These are phyloP conservation scores for Channallabes apus DNA, from an alignment of 2,797 vertebrate genomes.

Conservation along the genomic window DNA sequence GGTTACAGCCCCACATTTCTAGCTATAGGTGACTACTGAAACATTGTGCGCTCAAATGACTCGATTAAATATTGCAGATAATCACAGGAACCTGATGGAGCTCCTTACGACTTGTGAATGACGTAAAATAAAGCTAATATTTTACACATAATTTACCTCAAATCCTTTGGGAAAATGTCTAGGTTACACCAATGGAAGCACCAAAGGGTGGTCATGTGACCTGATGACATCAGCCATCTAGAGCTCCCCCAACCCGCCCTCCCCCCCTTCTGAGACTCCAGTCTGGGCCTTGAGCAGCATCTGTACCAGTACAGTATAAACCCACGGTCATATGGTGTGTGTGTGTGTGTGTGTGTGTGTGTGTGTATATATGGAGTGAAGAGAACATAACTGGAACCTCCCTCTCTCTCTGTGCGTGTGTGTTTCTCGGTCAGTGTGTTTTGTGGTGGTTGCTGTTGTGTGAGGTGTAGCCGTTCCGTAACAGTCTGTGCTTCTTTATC, in stretches of 20 bases:
- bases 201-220: constrained; percentile 19
- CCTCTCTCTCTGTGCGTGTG: constrained; percentile 32
- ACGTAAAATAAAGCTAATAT: neutral
- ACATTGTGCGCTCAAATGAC: neutral
- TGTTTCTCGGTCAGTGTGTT: constrained; percentile 73
- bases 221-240: neutral
- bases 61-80: neutral
- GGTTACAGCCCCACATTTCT: neutral
- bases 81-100: too few relatives aligned
- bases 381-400: neutral
- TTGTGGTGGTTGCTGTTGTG: constrained; percentile 88
- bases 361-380: neutral
- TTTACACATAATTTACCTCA: neutral
- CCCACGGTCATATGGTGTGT: neutral
- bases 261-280: neutral
- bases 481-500: constrained; percentile 75
- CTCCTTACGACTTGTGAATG: neutral
- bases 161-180: neutral
- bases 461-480: constrained; percentile 81
- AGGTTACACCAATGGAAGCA: neutral
- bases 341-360: neutral
- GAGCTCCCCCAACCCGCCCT: neutral
- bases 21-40: neutral
- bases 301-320: neutral
- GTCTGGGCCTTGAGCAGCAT: neutral